Percentiles rank a stretch among this genome's conserved stretches.
phyloP scores from a whole-genome alignment of 2,113 vertebrate genomes.

The Microtus pennsylvanicus region DNA sequence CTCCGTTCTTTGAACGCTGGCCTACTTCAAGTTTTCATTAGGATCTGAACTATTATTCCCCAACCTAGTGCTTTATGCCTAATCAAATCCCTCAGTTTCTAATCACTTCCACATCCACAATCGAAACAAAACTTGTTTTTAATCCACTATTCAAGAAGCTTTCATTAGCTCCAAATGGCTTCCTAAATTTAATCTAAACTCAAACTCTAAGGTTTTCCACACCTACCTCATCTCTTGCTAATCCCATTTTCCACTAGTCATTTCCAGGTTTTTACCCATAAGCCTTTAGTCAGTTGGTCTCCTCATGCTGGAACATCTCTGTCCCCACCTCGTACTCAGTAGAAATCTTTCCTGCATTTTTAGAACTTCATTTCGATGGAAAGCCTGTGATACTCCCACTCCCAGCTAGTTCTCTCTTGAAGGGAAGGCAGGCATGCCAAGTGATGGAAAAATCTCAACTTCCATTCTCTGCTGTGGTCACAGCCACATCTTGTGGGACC shows the following conservation, averaged over 20 bases:
- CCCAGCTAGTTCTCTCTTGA: background rate
- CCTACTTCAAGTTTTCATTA: background rate
- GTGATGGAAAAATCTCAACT: background rate
- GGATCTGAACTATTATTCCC: constrained; percentile 12
- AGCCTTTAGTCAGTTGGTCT: background rate
- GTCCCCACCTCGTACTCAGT: background rate
- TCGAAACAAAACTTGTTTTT: constrained; percentile 3
- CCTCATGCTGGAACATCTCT: background rate
- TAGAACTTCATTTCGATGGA: constrained; percentile 16
- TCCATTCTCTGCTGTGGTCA: background rate
- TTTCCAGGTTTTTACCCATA: background rate
- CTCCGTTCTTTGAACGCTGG: background rate
- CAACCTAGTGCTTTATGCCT: background rate
- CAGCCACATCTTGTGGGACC: background rate
- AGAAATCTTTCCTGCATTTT: background rate
- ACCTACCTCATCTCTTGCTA: background rate
- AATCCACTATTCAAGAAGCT: constrained; percentile 21
- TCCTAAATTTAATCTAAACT: constrained; percentile 37
- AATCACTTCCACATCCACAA: background rate
- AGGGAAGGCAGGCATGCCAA: background rate
- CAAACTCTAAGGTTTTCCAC: background rate
- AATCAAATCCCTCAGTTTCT: constrained; percentile 24
- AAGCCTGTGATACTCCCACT: background rate
- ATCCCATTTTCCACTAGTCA: background rate
- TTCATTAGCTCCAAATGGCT: background rate